phyloP scores from a whole-genome alignment of 1,140 invertebrate genomes.

The Aphaenogaster ashmeadi region DNA sequence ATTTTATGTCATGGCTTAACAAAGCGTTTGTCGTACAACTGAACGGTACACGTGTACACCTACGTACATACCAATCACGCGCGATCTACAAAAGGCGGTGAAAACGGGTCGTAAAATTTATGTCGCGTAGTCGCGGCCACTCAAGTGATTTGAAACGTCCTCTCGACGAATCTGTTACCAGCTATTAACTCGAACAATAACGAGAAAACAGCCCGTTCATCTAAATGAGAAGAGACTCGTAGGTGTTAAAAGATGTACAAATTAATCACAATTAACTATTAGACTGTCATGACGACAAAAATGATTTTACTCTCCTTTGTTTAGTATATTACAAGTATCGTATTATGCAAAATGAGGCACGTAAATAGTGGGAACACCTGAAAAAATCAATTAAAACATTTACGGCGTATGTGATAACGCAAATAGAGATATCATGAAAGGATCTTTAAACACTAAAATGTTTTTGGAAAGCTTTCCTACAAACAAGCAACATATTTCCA shows the following conservation, averaged over 20 bases:
- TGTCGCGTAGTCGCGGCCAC: not conserved
- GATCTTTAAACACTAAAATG: conserved; percentile 1
- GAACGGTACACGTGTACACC: not conserved
- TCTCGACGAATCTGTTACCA: not conserved
- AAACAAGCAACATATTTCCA: not conserved
- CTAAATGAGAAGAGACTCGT: not conserved
- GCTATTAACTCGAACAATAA: conserved; percentile 26
- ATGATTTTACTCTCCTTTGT: not conserved
- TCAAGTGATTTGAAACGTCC: conserved; percentile 11
- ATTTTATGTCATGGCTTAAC: conserved; percentile 11
- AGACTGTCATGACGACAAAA: not conserved
- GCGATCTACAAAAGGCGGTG: not conserved
- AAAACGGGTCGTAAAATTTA: conserved; percentile 19
- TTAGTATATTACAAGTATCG: conserved; percentile 14
- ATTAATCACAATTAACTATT: conserved; percentile 11
- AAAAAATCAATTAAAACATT: not conserved
- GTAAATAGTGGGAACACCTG: not conserved
- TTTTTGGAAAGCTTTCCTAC: not conserved
- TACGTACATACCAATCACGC: not conserved
- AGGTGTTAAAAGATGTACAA: conserved; percentile 15
- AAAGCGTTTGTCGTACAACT: conserved; percentile 37
- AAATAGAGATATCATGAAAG: not conserved
- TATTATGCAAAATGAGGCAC: too few species aligned
- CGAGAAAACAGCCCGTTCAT: not conserved
- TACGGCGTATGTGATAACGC: not conserved